Conservation (phyloP, 2,797 vertebrate genomes). For the Sebastes baramenuke region DNA sequence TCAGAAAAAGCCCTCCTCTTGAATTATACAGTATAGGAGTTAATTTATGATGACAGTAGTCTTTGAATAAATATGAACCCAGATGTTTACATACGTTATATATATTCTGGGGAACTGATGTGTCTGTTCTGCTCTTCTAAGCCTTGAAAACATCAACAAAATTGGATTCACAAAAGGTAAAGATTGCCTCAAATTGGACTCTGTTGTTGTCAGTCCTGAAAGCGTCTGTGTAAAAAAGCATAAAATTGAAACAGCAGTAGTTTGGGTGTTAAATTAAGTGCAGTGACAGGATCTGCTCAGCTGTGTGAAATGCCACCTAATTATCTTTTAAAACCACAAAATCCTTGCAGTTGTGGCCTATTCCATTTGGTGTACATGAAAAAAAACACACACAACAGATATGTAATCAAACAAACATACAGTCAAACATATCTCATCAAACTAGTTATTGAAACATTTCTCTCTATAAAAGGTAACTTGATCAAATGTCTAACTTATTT, state of each 20-base stretch:
- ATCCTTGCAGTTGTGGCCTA: neutral
- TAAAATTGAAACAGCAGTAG: neutral
- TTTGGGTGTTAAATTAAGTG: neutral
- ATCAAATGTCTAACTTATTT: neutral
- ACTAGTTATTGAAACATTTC: no score
- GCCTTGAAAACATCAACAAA: neutral
- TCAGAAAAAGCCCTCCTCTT: neutral
- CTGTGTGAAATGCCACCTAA: neutral
- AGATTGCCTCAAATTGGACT: neutral
- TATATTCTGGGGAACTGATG: neutral
- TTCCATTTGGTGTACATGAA: neutral
- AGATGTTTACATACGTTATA: neutral
- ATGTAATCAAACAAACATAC: neutral
- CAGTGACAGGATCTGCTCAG: neutral
- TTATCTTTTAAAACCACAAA: neutral
- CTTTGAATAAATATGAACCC: neutral
- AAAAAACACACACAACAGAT: neutral
- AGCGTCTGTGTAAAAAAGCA: neutral
- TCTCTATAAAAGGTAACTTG: no score
- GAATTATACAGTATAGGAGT: neutral
- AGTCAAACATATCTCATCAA: neutral
- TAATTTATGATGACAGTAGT: neutral
- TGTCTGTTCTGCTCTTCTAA: neutral
- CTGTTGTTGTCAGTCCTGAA: neutral
- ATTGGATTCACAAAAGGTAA: neutral